Base-by-base conservation (phyloP, 1,140 invertebrate species). In the Tetraneura akinire region DNA sequence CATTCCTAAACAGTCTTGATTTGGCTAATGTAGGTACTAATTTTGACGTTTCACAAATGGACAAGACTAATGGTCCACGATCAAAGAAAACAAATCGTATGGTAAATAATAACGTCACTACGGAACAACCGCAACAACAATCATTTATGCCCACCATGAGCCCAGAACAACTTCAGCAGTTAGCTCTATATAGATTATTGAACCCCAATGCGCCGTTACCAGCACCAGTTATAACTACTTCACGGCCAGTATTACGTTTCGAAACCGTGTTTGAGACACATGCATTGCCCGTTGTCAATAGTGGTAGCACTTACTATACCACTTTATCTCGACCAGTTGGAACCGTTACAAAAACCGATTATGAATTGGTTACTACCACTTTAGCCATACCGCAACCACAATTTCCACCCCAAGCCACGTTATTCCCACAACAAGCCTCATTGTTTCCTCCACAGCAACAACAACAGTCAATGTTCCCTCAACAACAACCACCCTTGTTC, bases 241-340 rank as follows among this genome's bases (percentile, higher is more conserved):
- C 92, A 0, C 91, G 90, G 81, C 93, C 93, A 0, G 87, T 94
- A 0, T 83, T 93, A 4, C 91, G 91, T 83, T 86, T 92, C 16
- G 91, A 94, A 84, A 94, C 93, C 0, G 82, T 94, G 2, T 94
- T 91, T 84, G 92, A 94, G 84, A 92, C 92, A 0, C 92, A 94
- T 83, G 90, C 94, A 0, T 90, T 94, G 80, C 93, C 93, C 0
- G 84, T 94, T 1, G 89, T 92, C 29, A 91, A 92, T 81, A 92
- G 91, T 8, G 89, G 89, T 16, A 91, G 89, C 81, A 94, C 92
- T 0, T 87, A 91, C 14, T 90, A 90, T 45, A 93, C 91, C 80
- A 95, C 93, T 0, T 87, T 95, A 16, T 92, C 92, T 0, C 89
- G 91, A 81, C 89, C 91, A 0, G 87, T 94, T 14, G 91, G 89